Conservation (phyloP, 1,140 invertebrate species). For the Drosophila orena region DNA sequence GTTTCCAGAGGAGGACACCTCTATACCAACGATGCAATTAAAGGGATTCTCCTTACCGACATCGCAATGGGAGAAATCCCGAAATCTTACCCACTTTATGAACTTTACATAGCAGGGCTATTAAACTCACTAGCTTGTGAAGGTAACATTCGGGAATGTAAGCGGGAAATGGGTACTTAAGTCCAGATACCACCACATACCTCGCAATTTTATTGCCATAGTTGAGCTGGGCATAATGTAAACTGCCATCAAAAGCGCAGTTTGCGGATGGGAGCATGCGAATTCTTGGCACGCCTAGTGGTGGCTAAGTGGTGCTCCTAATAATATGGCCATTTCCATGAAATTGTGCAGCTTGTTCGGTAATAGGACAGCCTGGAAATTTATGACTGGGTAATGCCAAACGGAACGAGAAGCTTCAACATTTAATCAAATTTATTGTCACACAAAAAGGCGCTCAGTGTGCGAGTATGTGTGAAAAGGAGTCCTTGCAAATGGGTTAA, state of each 20-base stretch:
- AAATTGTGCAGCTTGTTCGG: background rate
- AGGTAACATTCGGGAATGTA: background rate
- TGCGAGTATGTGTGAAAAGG: constrained; percentile 52
- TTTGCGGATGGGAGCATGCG: constrained; percentile 38
- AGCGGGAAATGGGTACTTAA: no score
- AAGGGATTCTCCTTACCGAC: background rate
- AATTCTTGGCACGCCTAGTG: constrained; percentile 8
- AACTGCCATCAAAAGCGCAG: constrained; percentile 13
- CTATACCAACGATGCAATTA: background rate
- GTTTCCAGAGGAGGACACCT: constrained; percentile 16
- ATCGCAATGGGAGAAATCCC: no score
- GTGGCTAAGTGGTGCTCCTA: constrained; percentile 30
- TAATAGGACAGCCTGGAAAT: constrained; percentile 10
- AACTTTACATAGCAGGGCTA: no score
- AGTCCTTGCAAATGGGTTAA: constrained; percentile 9
- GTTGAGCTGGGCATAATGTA: constrained; percentile 11
- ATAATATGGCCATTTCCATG: constrained; percentile 10
- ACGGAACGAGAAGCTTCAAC: constrained; percentile 23
- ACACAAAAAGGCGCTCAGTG: constrained; percentile 3
- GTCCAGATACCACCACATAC: no score
- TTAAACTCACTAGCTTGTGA: no score
- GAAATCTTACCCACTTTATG: no score
- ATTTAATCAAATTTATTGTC: constrained; percentile 70
- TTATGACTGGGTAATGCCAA: constrained; percentile 32
- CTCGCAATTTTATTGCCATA: background rate